Evolutionary conservation across 2,113 vertebrate genomes (phyloP), one percentile per base, ranked within the genome.

Genomic region (Typhlomys cinereus): DNA sequence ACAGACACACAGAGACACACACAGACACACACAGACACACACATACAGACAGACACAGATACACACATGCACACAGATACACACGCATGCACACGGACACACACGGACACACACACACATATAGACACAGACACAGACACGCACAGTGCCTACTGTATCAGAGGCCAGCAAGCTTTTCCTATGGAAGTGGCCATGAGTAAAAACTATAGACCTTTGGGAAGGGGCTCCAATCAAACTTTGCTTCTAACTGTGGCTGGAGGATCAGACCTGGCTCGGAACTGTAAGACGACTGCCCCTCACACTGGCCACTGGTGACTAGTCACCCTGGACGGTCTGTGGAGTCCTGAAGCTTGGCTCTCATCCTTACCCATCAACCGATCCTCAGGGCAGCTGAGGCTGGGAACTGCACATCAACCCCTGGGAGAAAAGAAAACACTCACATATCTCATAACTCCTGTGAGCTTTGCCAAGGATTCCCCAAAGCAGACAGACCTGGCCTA

Each of bases 181-280:
- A 14, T 41, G 78, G 39, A 84, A 66, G 29, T 5, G 1, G 14
- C 61, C 34, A 61, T 20, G 52, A 71, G 66, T 20, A 61, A 21
- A 27, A 71, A 78, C 27, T 48, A 81, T n/a, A 17, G 46, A n/a
- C n/a, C n/a, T n/a, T n/a, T 36, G 44, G 62, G 39, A 15, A 25
- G 34, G 17, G 59, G 69, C 82, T 34, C 75, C 48, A 89, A 66
- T 89, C 66, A 85, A 91, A 85, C 88, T 91, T 94, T 85, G 88
- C 90, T 80, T 85, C 48, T 29, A 78, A 91, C 70, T n/a, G 78
- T 39, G 57, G 23, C 23, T 18, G n/a, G 15, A 80, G 54, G 25
- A n/a, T 67, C 57, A 61, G 80, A 62, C 34, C 71, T 39, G 75
- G 34, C 31, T 8, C 29, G 41, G 15, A 78, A 44, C 7, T 4